A percentile compares a stretch with the other conserved stretches of the same genome.
phyloP scores from a whole-genome alignment of 2,113 vertebrate species.

The Cairina moschata region DNA sequence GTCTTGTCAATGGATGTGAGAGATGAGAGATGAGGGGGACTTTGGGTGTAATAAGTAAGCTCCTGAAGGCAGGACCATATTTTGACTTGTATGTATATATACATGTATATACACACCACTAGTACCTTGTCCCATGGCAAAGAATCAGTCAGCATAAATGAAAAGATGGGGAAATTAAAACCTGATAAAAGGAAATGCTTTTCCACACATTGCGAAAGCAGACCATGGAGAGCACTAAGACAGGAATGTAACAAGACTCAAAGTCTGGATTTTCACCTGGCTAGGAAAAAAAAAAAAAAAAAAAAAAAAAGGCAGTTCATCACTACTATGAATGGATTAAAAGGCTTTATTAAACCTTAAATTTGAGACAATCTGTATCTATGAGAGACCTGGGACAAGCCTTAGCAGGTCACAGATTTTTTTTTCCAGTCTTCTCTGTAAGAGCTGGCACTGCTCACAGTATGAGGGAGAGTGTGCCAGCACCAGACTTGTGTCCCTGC shows the following conservation, averaged over 20 bases:
- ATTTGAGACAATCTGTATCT: background rate
- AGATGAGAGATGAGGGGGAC: background rate
- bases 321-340: background rate
- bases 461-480: accelerated
- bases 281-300: background rate
- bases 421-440: background rate
- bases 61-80: background rate
- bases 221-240: background rate
- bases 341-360: background rate
- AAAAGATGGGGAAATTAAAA: background rate
- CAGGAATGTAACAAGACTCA: background rate
- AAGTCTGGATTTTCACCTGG: background rate
- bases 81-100: background rate
- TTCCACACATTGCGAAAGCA: background rate
- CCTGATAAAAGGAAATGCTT: background rate
- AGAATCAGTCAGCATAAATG: background rate
- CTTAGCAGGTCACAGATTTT: background rate
- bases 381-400: background rate
- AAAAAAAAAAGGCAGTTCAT: background rate
- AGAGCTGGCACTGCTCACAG: background rate
- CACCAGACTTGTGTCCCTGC: too few species aligned
- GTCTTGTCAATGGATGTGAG: background rate
- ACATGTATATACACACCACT: accelerated
- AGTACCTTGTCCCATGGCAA: background rate
- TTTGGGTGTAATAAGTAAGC: background rate